These are phyloP conservation scores for Thecophora atra DNA, from an alignment of 2,888 invertebrate species.

Conservation along the genomic window DNA sequence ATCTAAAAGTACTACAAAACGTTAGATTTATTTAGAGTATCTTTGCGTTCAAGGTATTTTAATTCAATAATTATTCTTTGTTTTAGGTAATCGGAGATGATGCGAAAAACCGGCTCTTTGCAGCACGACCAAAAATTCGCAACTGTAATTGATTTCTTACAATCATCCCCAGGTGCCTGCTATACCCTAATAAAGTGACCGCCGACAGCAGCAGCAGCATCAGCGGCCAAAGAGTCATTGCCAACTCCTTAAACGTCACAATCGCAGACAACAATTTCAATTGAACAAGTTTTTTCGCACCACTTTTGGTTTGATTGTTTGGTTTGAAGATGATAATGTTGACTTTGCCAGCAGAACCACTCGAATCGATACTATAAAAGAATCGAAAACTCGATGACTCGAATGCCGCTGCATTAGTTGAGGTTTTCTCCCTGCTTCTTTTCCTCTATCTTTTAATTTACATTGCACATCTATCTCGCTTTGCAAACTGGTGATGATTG, in stretches of 20 bases:
- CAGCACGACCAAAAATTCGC: too few species aligned
- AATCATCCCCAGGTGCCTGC: background rate
- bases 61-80: too few species aligned
- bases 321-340: background rate
- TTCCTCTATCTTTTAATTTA: background rate
- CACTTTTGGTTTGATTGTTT: slow-evolving; percentile 29
- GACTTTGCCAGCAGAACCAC: background rate
- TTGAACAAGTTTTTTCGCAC: slow-evolving; percentile 29
- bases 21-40: too few species aligned
- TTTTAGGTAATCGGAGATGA: too few species aligned
- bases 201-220: background rate
- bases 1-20: too few species aligned
- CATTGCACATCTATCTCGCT: too few species aligned
- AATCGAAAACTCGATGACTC: background rate
- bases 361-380: background rate
- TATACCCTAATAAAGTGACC: background rate
- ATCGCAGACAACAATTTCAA: slow-evolving; percentile 21
- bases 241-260: slow-evolving; percentile 20
- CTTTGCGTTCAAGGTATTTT: too few species aligned
- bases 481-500: too few species aligned
- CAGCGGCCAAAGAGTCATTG: background rate
- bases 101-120: too few species aligned
- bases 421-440: background rate
- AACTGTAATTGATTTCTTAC: too few species aligned
- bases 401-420: background rate